Evolutionary conservation across 2,797 vertebrate species (phyloP), one percentile per base, ranked within the genome.

Genomic region (Bovichtus variegatus): DNA sequence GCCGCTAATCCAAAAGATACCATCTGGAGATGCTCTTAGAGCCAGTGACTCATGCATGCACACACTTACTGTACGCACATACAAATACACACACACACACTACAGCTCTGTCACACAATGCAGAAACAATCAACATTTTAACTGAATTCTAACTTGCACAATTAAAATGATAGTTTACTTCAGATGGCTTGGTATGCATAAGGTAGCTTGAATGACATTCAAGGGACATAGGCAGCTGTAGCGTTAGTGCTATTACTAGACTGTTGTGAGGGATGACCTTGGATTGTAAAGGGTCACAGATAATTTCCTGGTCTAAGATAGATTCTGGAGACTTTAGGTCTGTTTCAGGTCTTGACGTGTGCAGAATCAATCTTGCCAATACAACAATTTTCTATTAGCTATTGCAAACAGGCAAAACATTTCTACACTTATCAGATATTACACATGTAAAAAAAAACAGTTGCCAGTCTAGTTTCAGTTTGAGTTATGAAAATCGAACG

Each of bases 1-100:
- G 81, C 84, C 6, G 77, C 82, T 91, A 86, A 89, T 91, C 89
- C 87, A 91, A 90, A 85, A 89, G 82, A 92, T 84, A 84, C 90
- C 90, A 92, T 93, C 92, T 92, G 90, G 91, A 92, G 86, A 74
- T 84, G 74, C 74, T 84, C 51, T 65, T 16, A 57, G 76, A 91
- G 87, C 87, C 82, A 76, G 81, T 85, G 82, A 90, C 74, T 89
- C 85, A 74, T 70, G 66, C 73, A 46, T 61, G 55, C 71, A 76
- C 73, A 78, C 64, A 71, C 74, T 70, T 66, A 76, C 29, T 76
- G 61, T 74, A 87, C 73, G 77, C 58, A 12, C 69, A 62, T 50
- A 72, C 54, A 67, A 59, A 84, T n/a, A n/a, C n/a, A n/a, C n/a
- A n/a, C n/a, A n/a, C 19, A 70, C 36, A 81, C 44, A 71, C 73